Evolutionary conservation across 2,113 vertebrate genomes (phyloP).

Genomic region (Leiothrix lutea): DNA sequence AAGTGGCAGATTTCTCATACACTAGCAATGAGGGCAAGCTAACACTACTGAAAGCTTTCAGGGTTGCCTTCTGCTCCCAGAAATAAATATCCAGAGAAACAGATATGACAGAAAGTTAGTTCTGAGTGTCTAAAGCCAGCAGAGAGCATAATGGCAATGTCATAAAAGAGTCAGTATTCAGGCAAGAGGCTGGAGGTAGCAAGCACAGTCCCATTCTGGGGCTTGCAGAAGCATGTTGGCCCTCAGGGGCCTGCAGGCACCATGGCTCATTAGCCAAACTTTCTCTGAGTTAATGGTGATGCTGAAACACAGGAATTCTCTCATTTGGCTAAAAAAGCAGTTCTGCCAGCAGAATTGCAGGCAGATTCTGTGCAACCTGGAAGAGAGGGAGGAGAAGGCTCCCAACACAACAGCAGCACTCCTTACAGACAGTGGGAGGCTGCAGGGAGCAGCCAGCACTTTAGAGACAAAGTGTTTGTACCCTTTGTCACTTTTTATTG

Average conservation of each 20-base stretch:
- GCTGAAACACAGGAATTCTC: background rate
- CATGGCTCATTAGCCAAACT: background rate
- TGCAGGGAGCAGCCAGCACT: background rate
- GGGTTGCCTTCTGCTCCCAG: background rate
- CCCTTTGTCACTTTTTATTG: accelerated
- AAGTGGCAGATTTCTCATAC: background rate
- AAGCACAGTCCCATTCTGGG: background rate
- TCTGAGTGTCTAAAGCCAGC: background rate
- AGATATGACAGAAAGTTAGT: background rate
- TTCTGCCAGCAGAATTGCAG: background rate
- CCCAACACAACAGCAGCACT: background rate
- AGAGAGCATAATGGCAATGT: background rate
- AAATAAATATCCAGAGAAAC: background rate
- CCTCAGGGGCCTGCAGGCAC: background rate
- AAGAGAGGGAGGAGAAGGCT: background rate
- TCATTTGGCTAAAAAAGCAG: background rate
- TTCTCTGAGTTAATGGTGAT: background rate
- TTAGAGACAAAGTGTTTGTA: background rate
- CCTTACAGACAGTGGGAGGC: background rate
- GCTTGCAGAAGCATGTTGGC: background rate
- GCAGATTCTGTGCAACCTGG: background rate
- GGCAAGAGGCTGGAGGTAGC: background rate
- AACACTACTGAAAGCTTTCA: background rate
- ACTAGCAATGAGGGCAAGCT: background rate
- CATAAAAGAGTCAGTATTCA: background rate